These are phyloP conservation scores for Ellobius talpinus DNA, from an alignment of 2,113 vertebrate species.

Conservation along the genomic window DNA sequence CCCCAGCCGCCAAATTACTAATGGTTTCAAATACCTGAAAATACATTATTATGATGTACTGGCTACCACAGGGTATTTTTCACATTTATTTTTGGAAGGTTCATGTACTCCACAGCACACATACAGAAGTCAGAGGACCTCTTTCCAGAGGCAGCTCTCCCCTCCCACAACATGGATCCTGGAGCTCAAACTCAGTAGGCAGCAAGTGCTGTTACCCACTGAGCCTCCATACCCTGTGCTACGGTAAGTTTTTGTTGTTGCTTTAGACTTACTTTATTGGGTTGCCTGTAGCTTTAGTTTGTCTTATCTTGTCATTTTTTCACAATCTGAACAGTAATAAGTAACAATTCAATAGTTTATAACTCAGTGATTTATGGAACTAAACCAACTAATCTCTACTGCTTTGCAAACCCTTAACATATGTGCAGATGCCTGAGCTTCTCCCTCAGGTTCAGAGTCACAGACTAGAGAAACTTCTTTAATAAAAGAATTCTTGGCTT, in stretches of 20 bases:
- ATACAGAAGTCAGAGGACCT: not conserved
- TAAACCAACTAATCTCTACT: not conserved
- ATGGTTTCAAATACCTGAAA: conserved; percentile 39
- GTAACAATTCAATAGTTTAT: not conserved
- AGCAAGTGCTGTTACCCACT: not conserved
- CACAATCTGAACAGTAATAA: not conserved
- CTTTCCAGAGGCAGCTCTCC: not conserved
- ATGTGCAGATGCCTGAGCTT: not conserved
- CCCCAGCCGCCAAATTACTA: not conserved
- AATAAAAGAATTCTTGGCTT: not conserved
- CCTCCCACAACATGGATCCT: not conserved
- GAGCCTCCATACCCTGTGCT: too few species aligned
- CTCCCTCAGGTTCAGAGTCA: conserved; percentile 10
- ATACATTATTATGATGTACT: not conserved
- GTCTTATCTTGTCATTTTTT: not conserved
- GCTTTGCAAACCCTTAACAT: not conserved
- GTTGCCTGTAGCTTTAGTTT: not conserved
- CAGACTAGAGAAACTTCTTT: not conserved
- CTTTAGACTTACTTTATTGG: not conserved
- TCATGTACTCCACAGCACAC: not conserved
- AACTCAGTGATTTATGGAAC: not conserved
- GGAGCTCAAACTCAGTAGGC: not conserved
- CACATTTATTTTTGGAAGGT: not conserved
- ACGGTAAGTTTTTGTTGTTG: not conserved
- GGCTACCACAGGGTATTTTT: not conserved